Base-by-base conservation (phyloP, 2,888 invertebrate genomes). In the Eupelmus urozonus region DNA sequence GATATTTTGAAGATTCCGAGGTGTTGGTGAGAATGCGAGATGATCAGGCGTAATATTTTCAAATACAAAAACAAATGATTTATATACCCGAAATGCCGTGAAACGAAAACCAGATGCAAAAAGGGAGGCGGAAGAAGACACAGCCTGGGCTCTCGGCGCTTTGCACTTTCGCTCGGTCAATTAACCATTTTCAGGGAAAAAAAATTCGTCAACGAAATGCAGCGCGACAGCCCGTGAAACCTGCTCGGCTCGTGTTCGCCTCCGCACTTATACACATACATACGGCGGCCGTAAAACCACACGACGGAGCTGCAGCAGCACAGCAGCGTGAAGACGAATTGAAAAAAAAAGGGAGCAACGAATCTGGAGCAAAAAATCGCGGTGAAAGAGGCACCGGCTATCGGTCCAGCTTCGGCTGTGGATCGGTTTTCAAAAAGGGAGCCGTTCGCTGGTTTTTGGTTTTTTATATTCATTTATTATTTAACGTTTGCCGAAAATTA, bases 221-320 rank as follows among this genome's bases (percentile, higher is more conserved):
- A 85, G 86, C 82, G 88, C 88, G 89, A 89, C 89, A 87, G 88
- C 84, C 86, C 85, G 88, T 88, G 84, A 89, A 87, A 84, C 82
- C 82, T 81, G 79, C 29, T 18, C 77, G 84, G 86, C 87, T 87
- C 86, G 85, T 87, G 87, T 88, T 88, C 85, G 81, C 73, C 82
- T 82, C 29, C 25, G 23, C 34, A 13, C 13, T n/a, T 16, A 25
- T 13, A n/a, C n/a, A n/a, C n/a, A n/a, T n/a, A n/a, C 42, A 11
- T n/a, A 29, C 40, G 60, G 51, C 20, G 27, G 5, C n/a, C 18
- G 18, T 11, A 51, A n/a, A 18, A 23, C n/a, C 34, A 62, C 0
- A 20, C 3, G 16, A 23, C n/a, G 11, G 18, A 53, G 27, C 20
- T 16, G 57, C 55, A 53, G 66, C 4, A 2, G 5, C 16, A 55